Base-by-base conservation (phyloP, 2,888 invertebrate species). In the Sinodicranocentrus sp. region DNA sequence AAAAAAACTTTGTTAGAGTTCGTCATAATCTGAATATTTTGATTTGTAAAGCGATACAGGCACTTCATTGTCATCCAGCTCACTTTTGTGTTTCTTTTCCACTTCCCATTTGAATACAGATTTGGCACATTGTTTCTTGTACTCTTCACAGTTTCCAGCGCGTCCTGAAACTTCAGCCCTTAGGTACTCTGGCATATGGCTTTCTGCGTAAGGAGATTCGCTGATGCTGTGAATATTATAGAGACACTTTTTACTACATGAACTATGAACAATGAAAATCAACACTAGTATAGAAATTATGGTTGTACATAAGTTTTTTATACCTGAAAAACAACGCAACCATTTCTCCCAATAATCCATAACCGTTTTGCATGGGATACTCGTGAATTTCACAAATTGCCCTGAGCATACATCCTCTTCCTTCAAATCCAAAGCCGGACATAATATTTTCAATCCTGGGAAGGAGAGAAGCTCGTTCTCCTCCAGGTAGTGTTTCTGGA, bases 331-430 rank as follows among this genome's bases (percentile, higher is more conserved):
- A 85, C n/a, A 88, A 39, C 0, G 86, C 84, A 13, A 88, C 23
- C 61, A 88, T 76, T 79, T 88, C 88, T 33, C 88, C 88, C 52
- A 88, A 84, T 10, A 88, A 68, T 2, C 88, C 88, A 57, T 80
- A 88, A 0, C 88, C 87, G 48, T 83, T 26, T 67, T 83, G 82
- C 28, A 88, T 10, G 1, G 87, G 88, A 68, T 80, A 82, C 61
- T 88, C 85, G 67, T 88, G 87, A 39, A 88, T 84, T 84, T 88
- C 88, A 43, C 88, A 88, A 75, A 88, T 85, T 5, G 86, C 85
- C 48, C 88, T 44, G 17, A 88, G 75, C 33, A 88, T 82, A 67
- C 88, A 88, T 0, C 83, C 59, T 19, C 85, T 71, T 13, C 87
- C 87, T 6, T 83, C 72, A 17, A 87, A 80, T 19, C 88, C 88